Evolutionary conservation across 2,888 invertebrate genomes (phyloP), one percentile per base, ranked within the genome.

Genomic region (Taphrorychus bicolor): DNA sequence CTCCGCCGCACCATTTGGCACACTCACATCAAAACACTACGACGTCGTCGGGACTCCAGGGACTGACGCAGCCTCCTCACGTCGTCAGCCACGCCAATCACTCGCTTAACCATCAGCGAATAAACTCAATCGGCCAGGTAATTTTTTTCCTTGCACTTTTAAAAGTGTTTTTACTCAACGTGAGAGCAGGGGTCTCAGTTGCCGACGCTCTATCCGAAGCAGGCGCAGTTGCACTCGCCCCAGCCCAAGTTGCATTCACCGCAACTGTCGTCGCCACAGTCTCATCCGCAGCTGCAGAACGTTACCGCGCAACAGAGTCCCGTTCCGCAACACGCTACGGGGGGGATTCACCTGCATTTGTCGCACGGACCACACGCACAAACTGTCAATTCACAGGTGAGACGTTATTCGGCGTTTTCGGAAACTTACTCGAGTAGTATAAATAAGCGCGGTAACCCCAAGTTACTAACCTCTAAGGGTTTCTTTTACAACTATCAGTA

Each of bases 231-330:
- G 11, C 63, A 72, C 57, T 74, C 70, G 69, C 70, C 73, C 61
- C 74, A 52, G 24, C n/a, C n/a, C n/a, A n/a, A n/a, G 32, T 69
- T 68, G 74, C 72, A 59, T 48, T 69, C 69, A 3, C 60, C 73
- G 59, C 76, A 72, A 66, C 67, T 74, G 62, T 75, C 62, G 24
- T 60, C 71, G 64, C 75, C 72, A 64, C 75, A 73, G 66, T 68
- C 61, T 48, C 42, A 53, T 54, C 5, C 59, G 19, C 3, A 16
- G 42, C 23, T 11, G 42, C 42, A 7, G 17, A 24, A 9, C 59
- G 53, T 19, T 54, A 3, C 9, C 7, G 5, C 56, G 57, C 51
- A 51, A 51, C 19, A 21, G 32, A 23, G 16, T 5, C 11, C 9
- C 16, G 11, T 18, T 52, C 32, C 5, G 11, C 32, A 32, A 17